phyloP scores from a whole-genome alignment of 2,797 vertebrate genomes.

The Lophotriccus pileatus region DNA sequence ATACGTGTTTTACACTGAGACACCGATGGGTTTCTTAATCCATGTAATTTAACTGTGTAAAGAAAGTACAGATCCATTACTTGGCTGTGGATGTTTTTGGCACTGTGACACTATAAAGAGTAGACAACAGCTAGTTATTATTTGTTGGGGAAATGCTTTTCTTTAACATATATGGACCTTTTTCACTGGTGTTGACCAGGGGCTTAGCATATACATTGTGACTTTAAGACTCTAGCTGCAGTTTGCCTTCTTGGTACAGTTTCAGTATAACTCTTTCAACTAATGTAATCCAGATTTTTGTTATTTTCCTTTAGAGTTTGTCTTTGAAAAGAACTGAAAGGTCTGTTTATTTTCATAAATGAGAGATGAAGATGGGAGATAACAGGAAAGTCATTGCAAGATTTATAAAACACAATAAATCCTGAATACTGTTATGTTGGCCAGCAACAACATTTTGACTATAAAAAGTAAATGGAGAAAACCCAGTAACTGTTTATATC shows the following conservation, averaged over 20 bases:
- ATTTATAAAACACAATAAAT: background rate
- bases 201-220: background rate
- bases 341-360: slow-evolving; percentile 24
- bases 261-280: background rate
- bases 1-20: background rate
- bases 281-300: background rate
- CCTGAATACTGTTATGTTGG: background rate
- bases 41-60: background rate
- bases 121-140: background rate
- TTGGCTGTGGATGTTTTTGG: background rate
- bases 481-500: background rate
- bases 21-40: background rate
- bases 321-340: background rate
- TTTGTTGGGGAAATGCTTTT: background rate
- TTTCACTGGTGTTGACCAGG: background rate
- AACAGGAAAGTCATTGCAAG: background rate
- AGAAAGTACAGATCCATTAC: background rate
- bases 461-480: background rate
- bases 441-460: slow-evolving; percentile 7
- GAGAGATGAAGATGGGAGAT: background rate
- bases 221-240: background rate
- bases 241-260: background rate
- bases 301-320: background rate
- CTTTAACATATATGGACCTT: background rate
- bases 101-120: background rate